Evolutionary conservation across 2,113 vertebrate species (phyloP), one percentile per base, ranked within the genome.

Genomic region (Gasterosteus nipponicus): DNA sequence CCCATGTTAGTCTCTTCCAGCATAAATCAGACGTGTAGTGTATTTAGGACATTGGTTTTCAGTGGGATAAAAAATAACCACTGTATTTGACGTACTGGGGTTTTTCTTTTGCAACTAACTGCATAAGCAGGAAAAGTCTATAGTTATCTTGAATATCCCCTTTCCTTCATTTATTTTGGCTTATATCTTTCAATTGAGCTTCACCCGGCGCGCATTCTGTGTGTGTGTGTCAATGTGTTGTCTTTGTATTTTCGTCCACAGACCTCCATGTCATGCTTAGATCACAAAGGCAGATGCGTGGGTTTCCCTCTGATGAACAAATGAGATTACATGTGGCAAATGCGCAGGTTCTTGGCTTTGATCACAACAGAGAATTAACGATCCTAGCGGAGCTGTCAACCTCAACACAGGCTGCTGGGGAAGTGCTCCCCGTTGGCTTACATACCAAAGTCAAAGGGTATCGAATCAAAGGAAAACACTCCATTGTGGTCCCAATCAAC

Each of bases 271-370:
- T 67, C 77, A 46, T 66, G 72, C 63, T 10, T 68, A 61, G 78
- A 80, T 74, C 51, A 66, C 69, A 81, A 67, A 68, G 53, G 73
- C 68, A 62, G 71, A 74, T 80, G 75, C 75, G 69, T 49, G 53
- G 49, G 82, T 56, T 79, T 77, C 6, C 49, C 71, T 89, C 81
- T 81, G 69, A 87, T 78, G 70, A 87, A 62, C 74, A 89, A 89
- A 90, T 79, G 67, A 85, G 63, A 85, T 77, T 18, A 49, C 62
- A 87, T 22, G 62, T 84, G 84, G 90, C 84, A 93, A 90, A 91
- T 72, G 39, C 63, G 42, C n/a, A 31, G 70, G 69, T 54, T 73
- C 69, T 71, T 63, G 77, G 77, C 87, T 92, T 89, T 90, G 85
- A 93, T 90, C 79, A 80, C 47, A 63, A 5, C 31, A 8, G 57